Evolutionary conservation across 2,888 invertebrate species (phyloP).

Genomic region (Magallana nippona): DNA sequence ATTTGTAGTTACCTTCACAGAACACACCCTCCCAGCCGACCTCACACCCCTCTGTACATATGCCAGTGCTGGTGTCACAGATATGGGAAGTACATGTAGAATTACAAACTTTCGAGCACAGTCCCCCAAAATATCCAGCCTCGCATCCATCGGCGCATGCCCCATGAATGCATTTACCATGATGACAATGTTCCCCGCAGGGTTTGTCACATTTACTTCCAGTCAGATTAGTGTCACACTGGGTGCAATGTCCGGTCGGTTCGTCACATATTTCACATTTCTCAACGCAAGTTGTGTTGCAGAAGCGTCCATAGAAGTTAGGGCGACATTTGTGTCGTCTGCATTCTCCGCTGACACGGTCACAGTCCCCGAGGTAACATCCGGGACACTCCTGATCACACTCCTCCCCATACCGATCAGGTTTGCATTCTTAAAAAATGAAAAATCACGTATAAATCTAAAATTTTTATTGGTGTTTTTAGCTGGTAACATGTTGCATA

Average conservation of each 20-base stretch:
- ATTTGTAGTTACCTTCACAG: slow-evolving; percentile 39
- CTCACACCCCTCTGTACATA: slow-evolving; percentile 28
- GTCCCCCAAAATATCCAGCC: slow-evolving; percentile 36
- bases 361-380: slow-evolving; percentile 1
- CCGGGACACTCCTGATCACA: background rate
- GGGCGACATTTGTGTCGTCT: slow-evolving; percentile 10
- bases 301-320: background rate
- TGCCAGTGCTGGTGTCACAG: slow-evolving; percentile 22
- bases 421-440: slow-evolving; percentile 13
- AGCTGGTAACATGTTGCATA: too few species aligned
- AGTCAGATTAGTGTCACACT: background rate
- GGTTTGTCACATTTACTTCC: slow-evolving; percentile 29
- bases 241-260: background rate
- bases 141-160: slow-evolving; percentile 37
- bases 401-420: slow-evolving; percentile 4
- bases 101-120: slow-evolving; percentile 4
- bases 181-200: background rate
- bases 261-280: background rate
- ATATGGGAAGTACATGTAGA: background rate
- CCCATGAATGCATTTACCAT: background rate
- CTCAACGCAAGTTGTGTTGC: background rate
- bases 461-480: too few species aligned
- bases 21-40: slow-evolving; percentile 29
- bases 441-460: background rate
- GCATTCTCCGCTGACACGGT: slow-evolving; percentile 14